Evolutionary conservation across 2,113 vertebrate species (phyloP), one percentile per base, ranked within the genome.

Genomic region (Rhizomys pruinosus): DNA sequence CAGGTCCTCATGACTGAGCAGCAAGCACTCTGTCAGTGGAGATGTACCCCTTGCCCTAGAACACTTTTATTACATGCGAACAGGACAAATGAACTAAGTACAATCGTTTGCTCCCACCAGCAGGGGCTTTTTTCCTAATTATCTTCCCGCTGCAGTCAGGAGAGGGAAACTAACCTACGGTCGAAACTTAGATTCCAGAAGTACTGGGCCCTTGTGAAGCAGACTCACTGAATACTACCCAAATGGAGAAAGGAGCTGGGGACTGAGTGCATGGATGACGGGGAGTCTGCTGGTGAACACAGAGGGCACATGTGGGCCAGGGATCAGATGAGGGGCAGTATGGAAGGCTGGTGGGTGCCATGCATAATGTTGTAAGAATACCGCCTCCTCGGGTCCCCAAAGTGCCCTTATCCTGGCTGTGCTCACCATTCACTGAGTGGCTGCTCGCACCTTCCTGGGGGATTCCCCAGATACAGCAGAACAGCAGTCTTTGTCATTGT

Each of bases 81-180:
- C 0, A 6, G 25, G 69, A 9, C 2, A 20, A 63, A 37, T 1
- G 13, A 63, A 29, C 4, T 4, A 11, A 84, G 0, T 3, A 22
- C 37, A n/a, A 19, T 19, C 5, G 34, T 66, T 66, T 55, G 74
- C 87, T 94, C 37, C 39, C 72, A 22, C 8, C 1, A 34, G 76
- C 1, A 34, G 23, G 1, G 23, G 8, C 59, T 73, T 71, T 59
- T 68, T 66, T 72, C 22, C 39, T 8, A 42, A 66, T 32, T 23
- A 47, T 3, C 15, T 68, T 20, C n/a, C 39, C 57, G 68, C 47
- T n/a, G n/a, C 34, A 34, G 1, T 61, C 57, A 42, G 81, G 73
- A 89, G 42, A 27, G 27, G 8, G 52, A 32, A 37, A 84, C 15
- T 55, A 84, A 77, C 39, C 76, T 8, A 66, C n/a, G 25, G 32